A percentile compares a stretch with the other conserved stretches of the same genome.
phyloP scores from a whole-genome alignment of 2,888 invertebrate species.

The Eilema griseolum region DNA sequence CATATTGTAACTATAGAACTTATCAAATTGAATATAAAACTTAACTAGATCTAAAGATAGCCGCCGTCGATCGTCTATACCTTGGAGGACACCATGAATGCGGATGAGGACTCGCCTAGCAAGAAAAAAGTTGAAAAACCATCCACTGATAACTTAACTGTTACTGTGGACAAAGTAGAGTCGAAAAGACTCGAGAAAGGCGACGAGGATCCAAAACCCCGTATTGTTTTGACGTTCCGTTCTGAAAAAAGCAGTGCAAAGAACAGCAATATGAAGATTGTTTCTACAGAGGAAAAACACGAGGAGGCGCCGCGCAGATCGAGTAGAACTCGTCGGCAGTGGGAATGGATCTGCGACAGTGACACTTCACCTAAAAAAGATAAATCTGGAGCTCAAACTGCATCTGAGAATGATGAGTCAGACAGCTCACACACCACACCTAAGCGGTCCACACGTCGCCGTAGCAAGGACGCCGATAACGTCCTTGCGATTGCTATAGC shows the following conservation, averaged over 20 bases:
- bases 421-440: conserved; percentile 74
- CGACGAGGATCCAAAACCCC: conserved; percentile 84
- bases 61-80: conserved; percentile 39
- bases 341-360: conserved; percentile 76
- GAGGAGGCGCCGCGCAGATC: conserved; percentile 76
- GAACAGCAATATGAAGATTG: conserved; percentile 84
- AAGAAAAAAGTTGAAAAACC: conserved; percentile 73
- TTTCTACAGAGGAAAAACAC: conserved; percentile 78
- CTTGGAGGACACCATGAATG: conserved; percentile 72
- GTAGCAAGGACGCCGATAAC: conserved; percentile 89
- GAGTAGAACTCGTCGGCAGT: conserved; percentile 69
- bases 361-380: conserved; percentile 70
- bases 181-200: conserved; percentile 66
- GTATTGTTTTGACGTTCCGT: conserved; percentile 88
- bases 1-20: background rate
- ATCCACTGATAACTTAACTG: conserved; percentile 61
- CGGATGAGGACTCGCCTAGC: conserved; percentile 65
- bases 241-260: conserved; percentile 87
- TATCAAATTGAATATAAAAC: background rate
- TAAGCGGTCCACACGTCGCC: conserved; percentile 89
- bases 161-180: conserved; percentile 67
- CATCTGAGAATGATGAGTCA: conserved; percentile 77
- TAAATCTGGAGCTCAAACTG: conserved; percentile 59
- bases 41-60: conserved; percentile 31
- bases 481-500: conserved; percentile 91